phyloP scores from a whole-genome alignment of 2,113 vertebrate genomes.

The Spea bombifrons region DNA sequence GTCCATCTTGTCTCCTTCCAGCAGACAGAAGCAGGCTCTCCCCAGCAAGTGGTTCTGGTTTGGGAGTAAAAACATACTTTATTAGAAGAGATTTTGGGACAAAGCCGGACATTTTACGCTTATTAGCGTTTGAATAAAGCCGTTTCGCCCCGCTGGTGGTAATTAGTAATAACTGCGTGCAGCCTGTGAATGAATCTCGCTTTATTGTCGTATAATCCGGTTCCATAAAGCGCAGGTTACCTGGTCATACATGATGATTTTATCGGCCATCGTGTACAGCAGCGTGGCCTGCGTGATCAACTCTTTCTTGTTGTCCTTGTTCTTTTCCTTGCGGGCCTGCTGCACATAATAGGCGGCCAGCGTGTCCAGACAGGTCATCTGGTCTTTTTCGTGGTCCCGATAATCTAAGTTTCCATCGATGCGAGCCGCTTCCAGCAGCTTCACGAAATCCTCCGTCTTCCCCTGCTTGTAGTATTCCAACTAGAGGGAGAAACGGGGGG shows the following conservation, averaged over 20 bases:
- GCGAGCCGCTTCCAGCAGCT: constrained; percentile 92
- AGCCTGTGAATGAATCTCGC: too few relatives aligned
- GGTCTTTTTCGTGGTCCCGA: constrained; percentile 97
- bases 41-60: constrained; percentile 93
- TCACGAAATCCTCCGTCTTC: constrained; percentile 98
- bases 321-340: constrained; percentile 95
- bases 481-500: constrained; percentile 58
- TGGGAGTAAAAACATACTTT: constrained; percentile 35
- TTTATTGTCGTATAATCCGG: too few relatives aligned
- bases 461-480: constrained; percentile 98
- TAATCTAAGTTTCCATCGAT: constrained; percentile 98
- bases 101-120: too few relatives aligned
- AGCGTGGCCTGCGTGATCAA: constrained; percentile 97
- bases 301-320: constrained; percentile 98
- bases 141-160: too few relatives aligned
- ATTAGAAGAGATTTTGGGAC: too few relatives aligned
- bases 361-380: constrained; percentile 97
- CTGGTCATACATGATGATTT: constrained; percentile 99
- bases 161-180: too few relatives aligned
- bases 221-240: constrained; percentile 61
- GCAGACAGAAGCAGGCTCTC: constrained; percentile 96
- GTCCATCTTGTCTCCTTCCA: constrained; percentile 99
- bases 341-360: constrained; percentile 97
- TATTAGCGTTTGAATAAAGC: too few relatives aligned
- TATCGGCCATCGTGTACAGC: constrained; percentile 97